These are phyloP conservation scores for Meloidogyne chitwoodi DNA, from an alignment of 1,140 invertebrate species.

Conservation along the genomic window DNA sequence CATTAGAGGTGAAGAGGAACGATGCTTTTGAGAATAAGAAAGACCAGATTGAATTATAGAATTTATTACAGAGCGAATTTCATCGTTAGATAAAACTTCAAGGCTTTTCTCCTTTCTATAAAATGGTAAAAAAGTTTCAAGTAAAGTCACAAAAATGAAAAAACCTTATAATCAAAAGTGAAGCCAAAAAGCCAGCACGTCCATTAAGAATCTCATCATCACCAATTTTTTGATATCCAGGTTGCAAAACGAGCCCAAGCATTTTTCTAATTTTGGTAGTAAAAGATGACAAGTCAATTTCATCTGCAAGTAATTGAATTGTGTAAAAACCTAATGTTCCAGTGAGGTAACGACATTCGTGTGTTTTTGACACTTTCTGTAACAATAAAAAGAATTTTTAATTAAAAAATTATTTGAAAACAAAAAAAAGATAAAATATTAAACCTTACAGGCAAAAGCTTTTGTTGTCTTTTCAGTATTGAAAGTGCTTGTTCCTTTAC, in stretches of 20 bases:
- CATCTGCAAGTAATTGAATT: slow-evolving; percentile 30
- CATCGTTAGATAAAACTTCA: slow-evolving; percentile 23
- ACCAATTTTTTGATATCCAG: slow-evolving; percentile 38
- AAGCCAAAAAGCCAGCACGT: slow-evolving; percentile 31
- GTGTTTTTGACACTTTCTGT: slow-evolving; percentile 19
- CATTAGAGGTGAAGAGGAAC: slow-evolving; percentile 27
- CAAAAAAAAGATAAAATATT: too few species aligned
- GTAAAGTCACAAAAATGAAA: neutral
- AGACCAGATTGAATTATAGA: slow-evolving; percentile 32
- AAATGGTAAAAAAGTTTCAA: neutral
- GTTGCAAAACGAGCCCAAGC: slow-evolving; percentile 7
- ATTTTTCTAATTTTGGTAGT: slow-evolving; percentile 3
- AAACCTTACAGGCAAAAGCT: slow-evolving; percentile 13
- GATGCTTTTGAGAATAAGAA: slow-evolving; percentile 19
- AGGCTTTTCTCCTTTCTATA: slow-evolving; percentile 39
- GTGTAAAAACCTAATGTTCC: slow-evolving; percentile 29
- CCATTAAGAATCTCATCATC: slow-evolving; percentile 41
- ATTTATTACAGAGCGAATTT: slow-evolving; percentile 30
- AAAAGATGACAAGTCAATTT: neutral
- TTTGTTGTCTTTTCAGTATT: neutral
- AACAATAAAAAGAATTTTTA: neutral
- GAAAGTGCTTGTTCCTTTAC: slow-evolving; percentile 9
- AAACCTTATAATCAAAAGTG: slow-evolving; percentile 21
- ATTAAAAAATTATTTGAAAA: too few species aligned
- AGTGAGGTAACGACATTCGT: slow-evolving; percentile 30